A percentile compares a stretch with the other conserved stretches of the same genome.
Conservation (phyloP, 1,140 invertebrate genomes). For the Holcopasites calliopsidis region DNA sequence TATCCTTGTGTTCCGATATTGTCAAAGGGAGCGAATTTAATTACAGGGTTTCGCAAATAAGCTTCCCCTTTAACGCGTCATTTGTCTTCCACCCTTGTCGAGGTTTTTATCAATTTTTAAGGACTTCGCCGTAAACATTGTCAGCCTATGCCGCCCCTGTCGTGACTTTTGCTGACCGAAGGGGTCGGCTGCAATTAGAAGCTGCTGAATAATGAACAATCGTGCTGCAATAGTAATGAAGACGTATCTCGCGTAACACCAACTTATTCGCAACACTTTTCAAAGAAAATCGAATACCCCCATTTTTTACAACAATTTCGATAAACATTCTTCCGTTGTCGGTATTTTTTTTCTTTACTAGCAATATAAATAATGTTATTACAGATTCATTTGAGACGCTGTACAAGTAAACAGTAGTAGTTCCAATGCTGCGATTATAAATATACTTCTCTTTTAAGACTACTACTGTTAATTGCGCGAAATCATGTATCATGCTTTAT, state of each 20-base stretch:
- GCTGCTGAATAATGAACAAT: slow-evolving; percentile 47
- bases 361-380: too few species aligned
- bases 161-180: slow-evolving; percentile 51
- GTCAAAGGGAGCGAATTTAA: not conserved
- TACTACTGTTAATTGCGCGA: too few species aligned
- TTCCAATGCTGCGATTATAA: too few species aligned
- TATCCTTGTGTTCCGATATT: not conserved
- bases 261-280: too few species aligned
- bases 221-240: slow-evolving; percentile 50
- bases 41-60: not conserved
- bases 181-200: slow-evolving; percentile 51
- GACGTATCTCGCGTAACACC: not conserved
- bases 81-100: slow-evolving; percentile 2
- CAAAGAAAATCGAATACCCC: too few species aligned
- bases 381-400: too few species aligned
- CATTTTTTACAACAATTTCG: not conserved
- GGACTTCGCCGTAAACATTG: slow-evolving; percentile 34
- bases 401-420: too few species aligned
- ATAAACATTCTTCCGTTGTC: too few species aligned
- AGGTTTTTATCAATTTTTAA: slow-evolving; percentile 51
- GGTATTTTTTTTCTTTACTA: too few species aligned
- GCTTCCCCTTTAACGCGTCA: not conserved
- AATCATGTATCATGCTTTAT: too few species aligned
- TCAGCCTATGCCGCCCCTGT: slow-evolving; percentile 36
- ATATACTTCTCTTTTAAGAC: not conserved